Conservation (phyloP, 2,113 vertebrate genomes). For the Oncorhynchus clarkii region DNA sequence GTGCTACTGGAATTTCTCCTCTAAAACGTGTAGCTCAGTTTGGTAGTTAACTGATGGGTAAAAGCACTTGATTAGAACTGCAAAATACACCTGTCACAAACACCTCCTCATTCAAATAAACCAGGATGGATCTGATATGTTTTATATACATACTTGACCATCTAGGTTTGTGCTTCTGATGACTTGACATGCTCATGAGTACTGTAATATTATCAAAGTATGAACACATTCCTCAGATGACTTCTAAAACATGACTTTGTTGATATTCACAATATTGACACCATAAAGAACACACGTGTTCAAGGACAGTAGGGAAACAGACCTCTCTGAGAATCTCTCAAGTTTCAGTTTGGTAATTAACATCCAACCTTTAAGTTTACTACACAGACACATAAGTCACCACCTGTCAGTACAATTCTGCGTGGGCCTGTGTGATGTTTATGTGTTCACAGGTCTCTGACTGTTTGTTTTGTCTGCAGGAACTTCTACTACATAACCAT, state of each 20-base stretch:
- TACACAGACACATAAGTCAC: constrained; percentile 46
- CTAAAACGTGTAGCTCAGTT: constrained; percentile 5
- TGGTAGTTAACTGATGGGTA: constrained; percentile 25
- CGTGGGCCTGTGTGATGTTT: constrained; percentile 38
- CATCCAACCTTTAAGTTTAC: constrained; percentile 61
- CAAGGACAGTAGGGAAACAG: constrained; percentile 26
- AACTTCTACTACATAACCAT: constrained; percentile 99
- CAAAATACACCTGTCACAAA: constrained; percentile 3
- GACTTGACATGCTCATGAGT: not conserved
- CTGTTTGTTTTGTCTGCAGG: constrained; percentile 80
- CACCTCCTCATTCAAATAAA: constrained; percentile 34
- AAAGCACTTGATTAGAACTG: constrained; percentile 26
- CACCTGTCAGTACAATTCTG: constrained; percentile 61
- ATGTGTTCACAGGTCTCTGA: constrained; percentile 53
- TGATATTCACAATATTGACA: constrained; percentile 14
- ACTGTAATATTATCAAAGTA: not conserved
- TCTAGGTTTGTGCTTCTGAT: constrained; percentile 1
- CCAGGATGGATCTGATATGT: constrained; percentile 34
- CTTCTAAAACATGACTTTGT: constrained; percentile 12
- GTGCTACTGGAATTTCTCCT: constrained; percentile 13
- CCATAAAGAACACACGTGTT: constrained; percentile 11
- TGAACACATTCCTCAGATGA: constrained; percentile 21
- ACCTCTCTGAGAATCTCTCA: constrained; percentile 34
- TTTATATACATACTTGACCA: constrained; percentile 15
- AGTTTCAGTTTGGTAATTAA: constrained; percentile 50